Percentiles rank a stretch among this genome's conserved stretches.
phyloP scores from a whole-genome alignment of 1,140 invertebrate genomes.

The Grapholita molesta region DNA sequence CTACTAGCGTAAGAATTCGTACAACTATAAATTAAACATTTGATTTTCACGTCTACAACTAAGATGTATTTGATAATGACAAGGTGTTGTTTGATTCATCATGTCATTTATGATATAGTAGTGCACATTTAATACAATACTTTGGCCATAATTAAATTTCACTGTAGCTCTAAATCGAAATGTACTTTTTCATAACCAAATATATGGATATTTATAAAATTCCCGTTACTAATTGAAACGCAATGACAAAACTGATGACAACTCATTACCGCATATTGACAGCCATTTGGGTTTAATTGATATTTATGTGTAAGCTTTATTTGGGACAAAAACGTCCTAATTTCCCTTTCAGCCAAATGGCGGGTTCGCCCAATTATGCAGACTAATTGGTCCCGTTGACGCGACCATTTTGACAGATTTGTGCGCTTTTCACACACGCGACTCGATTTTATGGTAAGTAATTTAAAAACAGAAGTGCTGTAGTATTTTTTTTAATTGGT shows the following conservation, averaged over 20 bases:
- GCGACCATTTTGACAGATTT: slow-evolving; percentile 10
- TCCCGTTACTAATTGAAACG: not conserved
- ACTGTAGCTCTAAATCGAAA: too few relatives aligned
- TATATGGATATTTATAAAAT: not conserved
- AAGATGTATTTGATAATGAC: too few relatives aligned
- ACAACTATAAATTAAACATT: too few relatives aligned
- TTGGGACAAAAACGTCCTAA: slow-evolving; percentile 4
- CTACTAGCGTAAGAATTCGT: too few relatives aligned
- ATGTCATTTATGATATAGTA: too few relatives aligned
- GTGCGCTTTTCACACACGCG: slow-evolving; percentile 10
- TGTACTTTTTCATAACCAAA: too few relatives aligned
- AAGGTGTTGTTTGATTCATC: too few relatives aligned
- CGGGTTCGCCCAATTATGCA: slow-evolving; percentile 11
- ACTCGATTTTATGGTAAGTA: not conserved
- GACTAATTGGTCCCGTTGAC: slow-evolving; percentile 16
- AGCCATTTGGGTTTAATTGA: slow-evolving; percentile 2
- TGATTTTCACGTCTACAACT: too few relatives aligned
- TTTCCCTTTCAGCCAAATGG: slow-evolving; percentile 9
- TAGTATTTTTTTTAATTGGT: not conserved
- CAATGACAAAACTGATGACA: not conserved
- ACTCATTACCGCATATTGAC: not conserved
- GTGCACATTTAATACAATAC: too few relatives aligned
- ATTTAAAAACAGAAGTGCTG: not conserved
- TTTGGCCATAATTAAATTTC: too few relatives aligned
- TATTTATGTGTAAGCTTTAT: not conserved